phyloP scores from a whole-genome alignment of 2,888 invertebrate species.

The Dione vanillae region DNA sequence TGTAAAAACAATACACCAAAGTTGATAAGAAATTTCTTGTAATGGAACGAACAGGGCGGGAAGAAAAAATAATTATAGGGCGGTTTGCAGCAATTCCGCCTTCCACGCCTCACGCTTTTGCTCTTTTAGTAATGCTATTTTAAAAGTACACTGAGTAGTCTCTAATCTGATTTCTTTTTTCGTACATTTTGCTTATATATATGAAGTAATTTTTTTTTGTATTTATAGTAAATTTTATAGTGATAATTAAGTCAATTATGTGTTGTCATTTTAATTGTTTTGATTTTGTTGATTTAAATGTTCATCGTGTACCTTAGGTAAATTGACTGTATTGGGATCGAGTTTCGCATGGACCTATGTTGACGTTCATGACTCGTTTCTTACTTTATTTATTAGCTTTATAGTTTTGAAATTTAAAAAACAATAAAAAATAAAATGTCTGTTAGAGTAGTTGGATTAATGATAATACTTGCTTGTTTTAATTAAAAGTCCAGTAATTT shows the following conservation, averaged over 20 bases:
- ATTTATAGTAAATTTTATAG: too few species aligned
- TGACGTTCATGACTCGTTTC: background rate
- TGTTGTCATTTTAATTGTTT: too few species aligned
- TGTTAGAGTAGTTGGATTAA: too few species aligned
- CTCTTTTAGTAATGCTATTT: slow-evolving; percentile 38
- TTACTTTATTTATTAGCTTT: background rate
- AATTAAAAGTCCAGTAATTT: too few species aligned
- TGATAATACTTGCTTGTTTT: too few species aligned
- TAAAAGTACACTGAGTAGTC: slow-evolving; percentile 21
- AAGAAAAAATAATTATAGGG: slow-evolving; percentile 65
- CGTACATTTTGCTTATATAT: background rate
- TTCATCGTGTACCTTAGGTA: background rate
- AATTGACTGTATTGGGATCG: too few species aligned
- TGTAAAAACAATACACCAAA: slow-evolving; percentile 16
- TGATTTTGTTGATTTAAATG: background rate
- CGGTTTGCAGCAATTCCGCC: slow-evolving; percentile 60
- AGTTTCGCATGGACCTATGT: background rate
- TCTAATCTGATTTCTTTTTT: background rate
- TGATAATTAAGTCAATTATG: too few species aligned
- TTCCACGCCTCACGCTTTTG: slow-evolving; percentile 49
- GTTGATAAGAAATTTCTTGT: slow-evolving; percentile 59
- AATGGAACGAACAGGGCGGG: slow-evolving; percentile 64
- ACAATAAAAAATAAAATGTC: too few species aligned
- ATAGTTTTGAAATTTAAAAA: background rate
- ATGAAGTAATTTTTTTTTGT: background rate